Percentiles rank a stretch among this genome's conserved stretches.
Evolutionary conservation across 1,140 invertebrate genomes (phyloP).

Genomic region (Drosophila rhopaloa): DNA sequence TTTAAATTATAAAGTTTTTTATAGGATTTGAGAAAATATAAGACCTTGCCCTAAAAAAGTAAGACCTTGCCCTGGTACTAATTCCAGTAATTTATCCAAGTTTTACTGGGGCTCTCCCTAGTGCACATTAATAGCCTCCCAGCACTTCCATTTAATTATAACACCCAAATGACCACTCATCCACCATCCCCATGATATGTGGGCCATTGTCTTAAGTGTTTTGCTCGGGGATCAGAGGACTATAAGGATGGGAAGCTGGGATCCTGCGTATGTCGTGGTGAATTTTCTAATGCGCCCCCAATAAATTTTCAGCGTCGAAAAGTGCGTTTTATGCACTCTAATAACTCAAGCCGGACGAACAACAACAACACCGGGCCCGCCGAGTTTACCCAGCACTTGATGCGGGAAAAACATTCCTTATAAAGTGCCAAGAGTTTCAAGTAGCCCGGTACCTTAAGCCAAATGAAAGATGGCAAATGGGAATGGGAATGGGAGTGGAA

Average conservation of each 20-base stretch:
- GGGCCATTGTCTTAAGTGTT: constrained; percentile 40
- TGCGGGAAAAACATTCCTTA: constrained; percentile 46
- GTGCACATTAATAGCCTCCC: background rate
- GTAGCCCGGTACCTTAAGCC: constrained; percentile 53
- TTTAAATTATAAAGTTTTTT: too few relatives aligned
- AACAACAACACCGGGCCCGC: background rate
- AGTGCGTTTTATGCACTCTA: constrained; percentile 64
- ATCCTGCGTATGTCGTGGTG: constrained; percentile 43
- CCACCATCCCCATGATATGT: background rate
- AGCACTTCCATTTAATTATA: constrained; percentile 52
- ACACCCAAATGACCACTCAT: constrained; percentile 42
- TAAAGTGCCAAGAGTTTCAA: constrained; percentile 65
- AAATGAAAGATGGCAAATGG: constrained; percentile 52
- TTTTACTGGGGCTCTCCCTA: background rate
- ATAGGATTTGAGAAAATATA: too few relatives aligned
- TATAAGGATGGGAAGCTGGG: background rate
- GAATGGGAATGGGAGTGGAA: background rate
- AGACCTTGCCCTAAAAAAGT: background rate
- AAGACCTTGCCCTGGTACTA: background rate
- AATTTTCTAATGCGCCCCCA: constrained; percentile 58
- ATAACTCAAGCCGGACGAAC: constrained; percentile 37
- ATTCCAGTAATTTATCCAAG: constrained; percentile 7
- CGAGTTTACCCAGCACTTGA: constrained; percentile 20
- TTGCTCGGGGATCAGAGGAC: background rate
- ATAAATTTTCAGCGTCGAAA: constrained; percentile 58